Evolutionary conservation across 2,888 invertebrate genomes (phyloP).

Genomic region (Cheilosia soror): DNA sequence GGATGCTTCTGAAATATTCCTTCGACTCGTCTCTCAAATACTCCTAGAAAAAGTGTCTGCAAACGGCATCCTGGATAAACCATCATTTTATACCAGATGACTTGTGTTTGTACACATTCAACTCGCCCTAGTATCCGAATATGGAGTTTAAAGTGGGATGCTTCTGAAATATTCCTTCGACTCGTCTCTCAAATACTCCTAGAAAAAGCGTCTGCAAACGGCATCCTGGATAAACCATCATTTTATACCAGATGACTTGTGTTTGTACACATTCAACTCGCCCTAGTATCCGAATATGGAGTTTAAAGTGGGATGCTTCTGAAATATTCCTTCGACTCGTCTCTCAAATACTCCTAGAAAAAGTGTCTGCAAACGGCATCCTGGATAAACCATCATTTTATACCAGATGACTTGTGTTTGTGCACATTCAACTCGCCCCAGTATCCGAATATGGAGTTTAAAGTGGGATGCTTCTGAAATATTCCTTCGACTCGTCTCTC

Average conservation of each 20-base stretch:
- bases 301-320: slow-evolving; percentile 75
- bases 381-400: slow-evolving; percentile 64
- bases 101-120: slow-evolving; percentile 20
- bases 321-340: slow-evolving; percentile 45
- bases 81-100: slow-evolving; percentile 33
- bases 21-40: slow-evolving; percentile 22
- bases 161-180: slow-evolving; percentile 1
- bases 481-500: slow-evolving; percentile 55
- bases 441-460: neutral
- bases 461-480: slow-evolving; percentile 58
- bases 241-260: slow-evolving; percentile 32
- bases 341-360: slow-evolving; percentile 71
- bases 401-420: slow-evolving; percentile 66
- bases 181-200: slow-evolving; percentile 22
- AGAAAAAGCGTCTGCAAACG: slow-evolving; percentile 11
- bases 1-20: slow-evolving; percentile 9
- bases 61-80: slow-evolving; percentile 34
- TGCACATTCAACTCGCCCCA: slow-evolving; percentile 29
- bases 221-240: slow-evolving; percentile 26
- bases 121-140: neutral
- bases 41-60: slow-evolving; percentile 16
- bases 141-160: slow-evolving; percentile 27
- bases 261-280: slow-evolving; percentile 12
- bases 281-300: slow-evolving; percentile 15
- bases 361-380: slow-evolving; percentile 62